phyloP scores from a whole-genome alignment of 2,797 vertebrate species.

The Tiaroga cobitis region DNA sequence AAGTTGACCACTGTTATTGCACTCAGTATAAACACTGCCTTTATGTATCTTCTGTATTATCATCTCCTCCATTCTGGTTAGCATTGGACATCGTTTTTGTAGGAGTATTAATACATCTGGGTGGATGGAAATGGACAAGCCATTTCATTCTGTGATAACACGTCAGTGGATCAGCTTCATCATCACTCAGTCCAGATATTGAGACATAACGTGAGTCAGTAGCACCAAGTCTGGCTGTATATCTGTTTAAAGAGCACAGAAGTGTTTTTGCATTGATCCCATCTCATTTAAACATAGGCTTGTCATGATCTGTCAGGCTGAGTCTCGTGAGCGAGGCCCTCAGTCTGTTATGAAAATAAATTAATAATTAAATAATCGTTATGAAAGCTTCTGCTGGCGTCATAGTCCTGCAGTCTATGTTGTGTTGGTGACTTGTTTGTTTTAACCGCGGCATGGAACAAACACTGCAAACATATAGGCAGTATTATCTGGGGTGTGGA shows the following conservation, averaged over 20 bases:
- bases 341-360: conserved; percentile 32
- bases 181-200: conserved; percentile 25
- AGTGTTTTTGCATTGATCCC: conserved; percentile 32
- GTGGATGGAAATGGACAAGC: conserved; percentile 15
- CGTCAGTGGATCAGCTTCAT: conserved; percentile 18
- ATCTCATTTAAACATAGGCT: conserved; percentile 25
- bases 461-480: conserved; percentile 1
- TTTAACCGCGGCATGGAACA: not conserved
- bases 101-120: conserved; percentile 4
- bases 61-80: not conserved
- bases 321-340: conserved; percentile 10
- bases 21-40: not conserved
- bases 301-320: conserved; percentile 15
- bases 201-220: conserved; percentile 47
- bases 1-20: conserved; percentile 1
- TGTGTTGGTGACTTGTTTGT: conserved; percentile 16
- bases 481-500: conserved; percentile 18
- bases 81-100: not conserved
- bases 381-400: conserved; percentile 24
- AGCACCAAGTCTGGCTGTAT: conserved; percentile 20
- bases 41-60: not conserved
- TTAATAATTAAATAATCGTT: conserved; percentile 34
- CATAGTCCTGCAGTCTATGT: conserved; percentile 2
- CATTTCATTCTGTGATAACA: conserved; percentile 18
- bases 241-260: conserved; percentile 38